Conservation (phyloP, 2,113 vertebrate genomes). For the Lipophrys pholis region DNA sequence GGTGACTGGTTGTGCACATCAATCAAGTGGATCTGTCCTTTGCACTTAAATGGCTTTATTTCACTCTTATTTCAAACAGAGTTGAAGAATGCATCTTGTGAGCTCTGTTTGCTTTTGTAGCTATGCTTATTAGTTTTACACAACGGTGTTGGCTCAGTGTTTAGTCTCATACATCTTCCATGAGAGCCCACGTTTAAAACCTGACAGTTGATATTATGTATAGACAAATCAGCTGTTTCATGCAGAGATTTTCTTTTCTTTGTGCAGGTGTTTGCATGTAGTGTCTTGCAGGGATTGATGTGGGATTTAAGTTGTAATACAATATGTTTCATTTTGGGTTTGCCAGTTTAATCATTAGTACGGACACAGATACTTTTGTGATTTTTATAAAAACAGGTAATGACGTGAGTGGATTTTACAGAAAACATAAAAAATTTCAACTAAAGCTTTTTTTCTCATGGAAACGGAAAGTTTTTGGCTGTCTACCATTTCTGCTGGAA, state of each 20-base stretch:
- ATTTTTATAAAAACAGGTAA: no score
- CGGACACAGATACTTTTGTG: no score
- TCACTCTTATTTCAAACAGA: conserved; percentile 29
- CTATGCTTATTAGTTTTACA: conserved; percentile 18
- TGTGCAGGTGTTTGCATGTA: conserved; percentile 6
- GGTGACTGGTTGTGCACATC: conserved; percentile 39
- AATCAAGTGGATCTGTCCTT: conserved; percentile 28
- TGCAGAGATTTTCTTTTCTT: conserved; percentile 15
- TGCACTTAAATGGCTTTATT: conserved; percentile 28
- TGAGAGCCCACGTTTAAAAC: conserved; percentile 11
- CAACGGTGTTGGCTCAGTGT: conserved; percentile 2
- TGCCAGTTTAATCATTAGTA: no score
- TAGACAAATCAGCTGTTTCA: background rate
- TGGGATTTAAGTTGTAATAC: no score
- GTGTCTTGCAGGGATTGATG: background rate
- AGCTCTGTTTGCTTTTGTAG: conserved; percentile 45
- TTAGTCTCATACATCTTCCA: background rate
- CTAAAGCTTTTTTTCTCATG: no score
- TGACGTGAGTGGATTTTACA: no score
- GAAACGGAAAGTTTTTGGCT: no score
- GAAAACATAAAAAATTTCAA: no score
- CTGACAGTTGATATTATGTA: conserved; percentile 23
- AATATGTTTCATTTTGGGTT: no score
- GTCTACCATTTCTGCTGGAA: no score
- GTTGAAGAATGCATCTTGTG: conserved; percentile 15